A percentile compares a stretch with the other conserved stretches of the same genome.
phyloP scores from a whole-genome alignment of 2,888 invertebrate genomes.

The Meteorus cinctellus region DNA sequence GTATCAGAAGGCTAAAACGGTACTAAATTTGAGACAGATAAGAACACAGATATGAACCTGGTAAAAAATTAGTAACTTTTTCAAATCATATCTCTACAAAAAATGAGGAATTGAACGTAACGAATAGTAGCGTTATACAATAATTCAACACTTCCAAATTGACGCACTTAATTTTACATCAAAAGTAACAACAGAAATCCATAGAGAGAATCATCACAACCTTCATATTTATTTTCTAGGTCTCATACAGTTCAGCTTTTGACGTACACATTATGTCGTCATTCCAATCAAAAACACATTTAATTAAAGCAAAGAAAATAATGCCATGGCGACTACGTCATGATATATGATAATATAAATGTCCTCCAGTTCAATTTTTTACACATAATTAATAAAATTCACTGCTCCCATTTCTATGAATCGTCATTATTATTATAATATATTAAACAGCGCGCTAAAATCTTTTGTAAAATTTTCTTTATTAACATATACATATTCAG shows the following conservation, averaged over 20 bases:
- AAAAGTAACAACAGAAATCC: no score
- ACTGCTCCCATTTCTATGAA: neutral
- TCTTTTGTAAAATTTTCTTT: neutral
- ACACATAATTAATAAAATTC: neutral
- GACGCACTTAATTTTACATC: no score
- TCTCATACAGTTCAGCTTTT: neutral
- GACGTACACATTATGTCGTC: neutral
- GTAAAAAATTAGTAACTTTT: no score
- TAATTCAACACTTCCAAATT: no score
- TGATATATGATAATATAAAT: neutral
- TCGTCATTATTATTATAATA: neutral
- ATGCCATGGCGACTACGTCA: neutral
- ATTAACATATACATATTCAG: neutral
- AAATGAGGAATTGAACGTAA: no score
- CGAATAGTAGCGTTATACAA: no score
- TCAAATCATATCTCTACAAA: no score
- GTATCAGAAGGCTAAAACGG: no score
- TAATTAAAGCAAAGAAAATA: conserved; percentile 4
- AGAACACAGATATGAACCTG: no score
- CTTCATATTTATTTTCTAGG: neutral
- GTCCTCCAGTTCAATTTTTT: conserved; percentile 6
- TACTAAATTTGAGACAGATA: no score
- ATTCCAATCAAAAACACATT: neutral
- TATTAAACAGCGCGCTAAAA: neutral
- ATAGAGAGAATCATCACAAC: no score